Conservation (phyloP, 2,113 vertebrate species). For the Chascanopsetta lugubris region DNA sequence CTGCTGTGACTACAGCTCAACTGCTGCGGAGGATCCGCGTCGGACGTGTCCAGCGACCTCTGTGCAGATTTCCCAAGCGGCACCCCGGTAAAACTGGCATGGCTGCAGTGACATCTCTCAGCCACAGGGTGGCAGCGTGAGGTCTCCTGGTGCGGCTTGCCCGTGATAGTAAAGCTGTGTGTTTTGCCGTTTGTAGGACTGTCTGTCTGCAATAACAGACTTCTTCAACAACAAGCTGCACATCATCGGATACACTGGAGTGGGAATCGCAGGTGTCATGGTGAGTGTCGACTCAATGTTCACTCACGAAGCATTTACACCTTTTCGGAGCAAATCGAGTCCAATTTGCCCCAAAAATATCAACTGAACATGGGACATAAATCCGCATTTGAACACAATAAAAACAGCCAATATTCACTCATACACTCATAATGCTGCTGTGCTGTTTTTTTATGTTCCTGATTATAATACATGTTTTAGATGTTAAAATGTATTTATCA, state of each 20-base stretch:
- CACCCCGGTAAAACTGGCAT: constrained; percentile 45
- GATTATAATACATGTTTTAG: too few species aligned
- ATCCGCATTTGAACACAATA: too few species aligned
- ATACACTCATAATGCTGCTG: too few species aligned
- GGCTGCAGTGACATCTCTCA: not conserved
- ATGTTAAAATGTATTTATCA: too few species aligned
- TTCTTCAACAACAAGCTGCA: constrained; percentile 87
- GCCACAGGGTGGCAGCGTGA: constrained; percentile 45
- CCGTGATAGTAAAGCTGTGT: not conserved
- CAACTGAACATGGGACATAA: too few species aligned
- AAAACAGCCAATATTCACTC: too few species aligned
- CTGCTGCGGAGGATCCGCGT: constrained; percentile 65
- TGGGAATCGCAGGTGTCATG: constrained; percentile 91
- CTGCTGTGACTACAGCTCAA: constrained; percentile 68
- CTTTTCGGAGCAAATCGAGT: not conserved
- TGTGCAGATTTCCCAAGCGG: constrained; percentile 42
- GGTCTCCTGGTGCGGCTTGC: too few species aligned
- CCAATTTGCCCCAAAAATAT: too few species aligned
- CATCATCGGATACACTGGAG: constrained; percentile 90
- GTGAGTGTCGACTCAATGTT: constrained; percentile 79
- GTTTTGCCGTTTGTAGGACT: constrained; percentile 81
- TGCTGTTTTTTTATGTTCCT: too few species aligned
- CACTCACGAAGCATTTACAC: too few species aligned
- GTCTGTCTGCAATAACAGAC: constrained; percentile 84
- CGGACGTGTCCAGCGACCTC: not conserved